Conservation (phyloP, 2,113 vertebrate species). For the Bubo blakistoni region DNA sequence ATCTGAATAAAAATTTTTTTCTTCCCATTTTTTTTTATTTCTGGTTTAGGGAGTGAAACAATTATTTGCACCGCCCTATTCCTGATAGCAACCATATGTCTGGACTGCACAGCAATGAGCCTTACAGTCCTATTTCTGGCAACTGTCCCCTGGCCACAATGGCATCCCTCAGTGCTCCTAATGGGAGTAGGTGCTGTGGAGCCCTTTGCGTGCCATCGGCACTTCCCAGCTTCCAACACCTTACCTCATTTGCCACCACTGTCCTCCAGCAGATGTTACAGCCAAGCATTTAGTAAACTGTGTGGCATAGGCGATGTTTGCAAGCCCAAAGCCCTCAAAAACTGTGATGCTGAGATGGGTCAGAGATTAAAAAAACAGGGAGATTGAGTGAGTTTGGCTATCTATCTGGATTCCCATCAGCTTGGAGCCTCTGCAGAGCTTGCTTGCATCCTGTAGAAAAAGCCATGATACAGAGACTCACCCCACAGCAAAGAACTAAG, state of each 20-base stretch:
- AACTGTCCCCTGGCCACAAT: conserved; percentile 19
- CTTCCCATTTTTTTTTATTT: not conserved
- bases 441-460: not conserved
- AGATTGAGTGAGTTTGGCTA: not conserved
- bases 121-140: conserved; percentile 39
- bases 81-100: conserved; percentile 60
- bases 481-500: not conserved
- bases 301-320: not conserved
- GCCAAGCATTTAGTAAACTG: not conserved
- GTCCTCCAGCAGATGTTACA: not conserved
- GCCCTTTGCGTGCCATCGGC: not conserved
- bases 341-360: not conserved
- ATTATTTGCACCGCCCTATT: conserved; percentile 16
- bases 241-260: not conserved
- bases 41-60: conserved; percentile 45
- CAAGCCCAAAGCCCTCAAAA: not conserved
- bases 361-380: not conserved
- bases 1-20: not conserved
- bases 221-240: not conserved
- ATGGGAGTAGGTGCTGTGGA: conserved; percentile 11
- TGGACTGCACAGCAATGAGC: conserved; percentile 30
- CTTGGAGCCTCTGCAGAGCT: not conserved
- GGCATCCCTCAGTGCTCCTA: not conserved
- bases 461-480: not conserved
- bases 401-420: not conserved